phyloP scores from a whole-genome alignment of 2,888 invertebrate species.

The Leptopilina syphax region DNA sequence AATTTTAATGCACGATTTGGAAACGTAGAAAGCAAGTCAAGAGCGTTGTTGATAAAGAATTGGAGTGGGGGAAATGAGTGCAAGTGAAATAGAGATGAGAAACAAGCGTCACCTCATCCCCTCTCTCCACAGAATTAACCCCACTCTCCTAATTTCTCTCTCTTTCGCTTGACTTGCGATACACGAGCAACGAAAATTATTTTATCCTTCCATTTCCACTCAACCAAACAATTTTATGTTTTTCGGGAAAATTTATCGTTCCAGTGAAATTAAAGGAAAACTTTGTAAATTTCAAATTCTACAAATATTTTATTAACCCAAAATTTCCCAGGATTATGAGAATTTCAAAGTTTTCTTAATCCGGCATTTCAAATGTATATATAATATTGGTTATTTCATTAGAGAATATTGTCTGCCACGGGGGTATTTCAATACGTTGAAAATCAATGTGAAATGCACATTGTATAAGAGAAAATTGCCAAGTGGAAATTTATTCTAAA shows the following conservation, averaged over 20 bases:
- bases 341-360: conserved; percentile 5
- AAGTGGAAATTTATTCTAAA: background rate
- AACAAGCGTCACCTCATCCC: too few relatives aligned
- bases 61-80: too few relatives aligned
- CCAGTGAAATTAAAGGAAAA: background rate
- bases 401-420: background rate
- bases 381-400: conserved; percentile 6
- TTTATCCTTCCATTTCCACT: too few relatives aligned
- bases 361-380: conserved; percentile 1
- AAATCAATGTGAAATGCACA: background rate
- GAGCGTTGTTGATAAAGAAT: too few relatives aligned
- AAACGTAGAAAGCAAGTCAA: too few relatives aligned
- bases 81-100: too few relatives aligned
- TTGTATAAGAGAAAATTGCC: background rate
- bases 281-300: background rate
- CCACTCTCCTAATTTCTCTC: too few relatives aligned
- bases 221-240: too few relatives aligned
- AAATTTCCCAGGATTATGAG: background rate
- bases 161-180: too few relatives aligned
- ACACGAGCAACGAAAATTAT: too few relatives aligned
- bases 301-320: conserved; percentile 6
- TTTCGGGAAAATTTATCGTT: background rate
- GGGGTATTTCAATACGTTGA: background rate
- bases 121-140: too few relatives aligned
- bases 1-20: too few relatives aligned